These are phyloP conservation scores for Procapra przewalskii DNA, from an alignment of 2,113 vertebrate genomes.

Conservation along the genomic window DNA sequence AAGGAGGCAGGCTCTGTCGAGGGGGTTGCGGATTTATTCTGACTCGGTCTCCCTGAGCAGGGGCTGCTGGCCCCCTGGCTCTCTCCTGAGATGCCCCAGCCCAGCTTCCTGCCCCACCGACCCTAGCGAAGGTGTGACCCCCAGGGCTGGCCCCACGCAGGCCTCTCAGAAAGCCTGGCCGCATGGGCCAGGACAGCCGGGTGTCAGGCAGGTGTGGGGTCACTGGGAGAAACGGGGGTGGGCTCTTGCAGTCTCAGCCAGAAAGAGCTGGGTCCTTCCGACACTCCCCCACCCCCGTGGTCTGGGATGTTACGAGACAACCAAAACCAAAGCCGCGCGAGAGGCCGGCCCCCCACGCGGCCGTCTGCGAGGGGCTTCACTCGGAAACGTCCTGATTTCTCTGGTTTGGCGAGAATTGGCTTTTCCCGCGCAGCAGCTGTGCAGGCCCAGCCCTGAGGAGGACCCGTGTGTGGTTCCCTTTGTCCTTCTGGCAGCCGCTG, in stretches of 20 bases:
- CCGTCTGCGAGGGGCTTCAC: constrained; percentile 53
- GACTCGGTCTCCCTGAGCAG: not conserved
- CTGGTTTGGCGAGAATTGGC: constrained; percentile 83
- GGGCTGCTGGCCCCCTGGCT: not conserved
- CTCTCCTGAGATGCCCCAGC: not conserved
- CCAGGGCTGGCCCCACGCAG: fast-evolving
- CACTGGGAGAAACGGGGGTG: constrained; percentile 54
- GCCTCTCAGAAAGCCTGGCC: not conserved
- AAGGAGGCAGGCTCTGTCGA: not conserved
- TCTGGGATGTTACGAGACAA: constrained; percentile 63
- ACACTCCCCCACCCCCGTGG: constrained; percentile 60
- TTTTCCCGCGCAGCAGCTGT: constrained; percentile 79
- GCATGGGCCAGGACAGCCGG: not conserved
- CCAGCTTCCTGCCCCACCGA: not conserved
- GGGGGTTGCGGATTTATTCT: fast-evolving
- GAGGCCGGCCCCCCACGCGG: constrained; percentile 36
- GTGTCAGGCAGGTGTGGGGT: constrained; percentile 15
- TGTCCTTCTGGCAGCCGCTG: constrained; percentile 84
- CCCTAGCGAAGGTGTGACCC: not conserved
- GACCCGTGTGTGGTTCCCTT: constrained; percentile 60
- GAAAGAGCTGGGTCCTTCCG: constrained; percentile 88
- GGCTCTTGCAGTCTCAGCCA: constrained; percentile 79
- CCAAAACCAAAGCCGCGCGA: constrained; percentile 26
- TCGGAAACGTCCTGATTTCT: constrained; percentile 61
- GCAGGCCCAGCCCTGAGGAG: constrained; percentile 82